These are phyloP conservation scores for Metellina segmentata DNA, from an alignment of 2,888 invertebrate species.

Conservation along the genomic window DNA sequence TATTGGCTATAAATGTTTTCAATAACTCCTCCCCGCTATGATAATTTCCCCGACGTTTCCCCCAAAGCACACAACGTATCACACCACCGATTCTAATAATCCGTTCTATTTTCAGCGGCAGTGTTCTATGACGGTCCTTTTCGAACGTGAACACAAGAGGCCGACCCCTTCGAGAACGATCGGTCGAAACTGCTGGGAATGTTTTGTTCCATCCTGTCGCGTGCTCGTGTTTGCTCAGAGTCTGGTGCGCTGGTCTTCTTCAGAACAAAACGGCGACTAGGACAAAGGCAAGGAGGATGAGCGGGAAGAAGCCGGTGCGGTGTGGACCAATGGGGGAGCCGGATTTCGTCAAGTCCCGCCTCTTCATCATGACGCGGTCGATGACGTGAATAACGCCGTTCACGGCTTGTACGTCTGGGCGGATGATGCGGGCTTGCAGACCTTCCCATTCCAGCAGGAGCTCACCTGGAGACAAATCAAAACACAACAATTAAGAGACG, in stretches of 20 bases:
- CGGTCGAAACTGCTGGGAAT: not conserved
- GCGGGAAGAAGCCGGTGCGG: constrained; percentile 11
- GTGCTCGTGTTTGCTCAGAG: constrained; percentile 33
- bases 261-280: constrained; percentile 54
- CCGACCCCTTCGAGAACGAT: not conserved
- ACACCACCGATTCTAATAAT: constrained; percentile 3
- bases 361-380: constrained; percentile 91
- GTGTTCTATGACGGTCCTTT: constrained; percentile 1
- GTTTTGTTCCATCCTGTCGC: constrained; percentile 45
- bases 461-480: constrained; percentile 30
- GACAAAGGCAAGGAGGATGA: constrained; percentile 42
- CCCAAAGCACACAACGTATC: constrained; percentile 5
- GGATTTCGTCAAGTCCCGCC: constrained; percentile 86
- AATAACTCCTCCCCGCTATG: constrained; percentile 13
- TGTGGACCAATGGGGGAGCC: constrained; percentile 80
- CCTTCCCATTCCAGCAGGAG: constrained; percentile 87
- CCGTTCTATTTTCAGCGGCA: constrained; percentile 14
- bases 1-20: constrained; percentile 24
- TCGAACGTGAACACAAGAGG: constrained; percentile 51
- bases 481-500: not conserved
- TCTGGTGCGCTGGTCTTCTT: constrained; percentile 45
- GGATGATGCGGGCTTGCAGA: constrained; percentile 90
- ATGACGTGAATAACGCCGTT: constrained; percentile 98
- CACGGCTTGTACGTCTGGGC: constrained; percentile 96
- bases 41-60: constrained; percentile 8